phyloP scores from a whole-genome alignment of 1,140 invertebrate species.

The Lordiphosa collinella region DNA sequence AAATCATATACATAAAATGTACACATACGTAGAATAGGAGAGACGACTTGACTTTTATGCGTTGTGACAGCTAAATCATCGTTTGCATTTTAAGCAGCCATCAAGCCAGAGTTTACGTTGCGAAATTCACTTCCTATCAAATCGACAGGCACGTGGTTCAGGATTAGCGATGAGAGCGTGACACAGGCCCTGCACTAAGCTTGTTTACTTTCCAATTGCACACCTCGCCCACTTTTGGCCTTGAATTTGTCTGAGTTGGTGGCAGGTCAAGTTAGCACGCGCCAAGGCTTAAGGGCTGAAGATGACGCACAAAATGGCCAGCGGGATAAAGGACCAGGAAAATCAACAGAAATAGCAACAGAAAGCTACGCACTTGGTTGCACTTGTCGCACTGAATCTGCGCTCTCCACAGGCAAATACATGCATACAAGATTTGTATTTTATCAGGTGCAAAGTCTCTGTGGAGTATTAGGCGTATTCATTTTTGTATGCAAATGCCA shows the following conservation, averaged over 20 bases:
- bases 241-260: too few relatives aligned
- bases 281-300: constrained; percentile 10
- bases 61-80: constrained; percentile 41
- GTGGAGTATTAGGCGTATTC: not conserved
- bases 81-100: constrained; percentile 51
- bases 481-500: constrained; percentile 27
- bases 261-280: not conserved
- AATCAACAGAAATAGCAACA: constrained; percentile 35
- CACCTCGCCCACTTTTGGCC: too few relatives aligned
- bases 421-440: constrained; percentile 27
- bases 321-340: constrained; percentile 3
- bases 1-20: constrained; percentile 14
- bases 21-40: constrained; percentile 22
- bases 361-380: constrained; percentile 41
- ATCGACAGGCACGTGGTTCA: too few relatives aligned
- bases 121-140: constrained; percentile 16
- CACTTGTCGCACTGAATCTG: constrained; percentile 51
- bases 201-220: too few relatives aligned
- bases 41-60: constrained; percentile 30
- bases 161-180: too few relatives aligned
- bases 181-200: too few relatives aligned
- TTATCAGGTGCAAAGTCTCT: constrained; percentile 51
- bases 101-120: too few relatives aligned
- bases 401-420: not conserved
- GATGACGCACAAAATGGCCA: constrained; percentile 1